Base-by-base conservation (phyloP, 2,113 vertebrate genomes). In the Pituophis catenifer region DNA sequence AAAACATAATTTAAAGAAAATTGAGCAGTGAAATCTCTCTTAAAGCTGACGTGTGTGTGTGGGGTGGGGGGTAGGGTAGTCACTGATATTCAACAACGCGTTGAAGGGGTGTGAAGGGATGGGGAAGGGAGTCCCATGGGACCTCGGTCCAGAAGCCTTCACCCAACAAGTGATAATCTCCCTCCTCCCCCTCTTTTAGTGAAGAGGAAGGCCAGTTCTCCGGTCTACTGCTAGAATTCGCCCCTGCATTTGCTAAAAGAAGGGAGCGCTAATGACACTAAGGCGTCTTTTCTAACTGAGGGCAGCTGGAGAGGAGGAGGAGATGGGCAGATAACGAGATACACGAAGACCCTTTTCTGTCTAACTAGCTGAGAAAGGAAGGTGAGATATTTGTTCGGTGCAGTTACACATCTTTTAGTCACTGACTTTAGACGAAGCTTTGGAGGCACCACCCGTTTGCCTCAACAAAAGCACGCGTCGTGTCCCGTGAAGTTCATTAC, bases 121-220 rank as follows among this genome's bases (percentile, higher is more conserved):
- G 90, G 96, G 93, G 94, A 92, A 57, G 95, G 94, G 94, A 96
- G 96, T 96, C 96, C 96, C 89, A 93, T 95, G 96, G 97, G 96
- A 96, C 95, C 97, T 89, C 94, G 70, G 70, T 96, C 59, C 59
- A 70, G 59, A 93, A 97, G 95, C 93, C 54, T 29, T 96, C 95
- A 95, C 96, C 98, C 97, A 98, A 98, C 98, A 97, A 98, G 98
- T 98, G 98, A 97, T 96, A 94, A 88, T 44, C 75, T 81, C 17
- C 94, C 92, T 93, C 95, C 95, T 91, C 92, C 29, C 44, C 13
- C 33, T 23, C n/a, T 70, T 53, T 75, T 70, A 13, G 86, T 48
- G 87, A 95, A 92, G 90, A 53, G 94, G 90, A 94, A 90, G 59
- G 50, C 1, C 86, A 90, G 90, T 94, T 92, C 94, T 94, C 85